Conservation (phyloP, 64 coral and sea anemone species). For the Anthopleura sola region DNA sequence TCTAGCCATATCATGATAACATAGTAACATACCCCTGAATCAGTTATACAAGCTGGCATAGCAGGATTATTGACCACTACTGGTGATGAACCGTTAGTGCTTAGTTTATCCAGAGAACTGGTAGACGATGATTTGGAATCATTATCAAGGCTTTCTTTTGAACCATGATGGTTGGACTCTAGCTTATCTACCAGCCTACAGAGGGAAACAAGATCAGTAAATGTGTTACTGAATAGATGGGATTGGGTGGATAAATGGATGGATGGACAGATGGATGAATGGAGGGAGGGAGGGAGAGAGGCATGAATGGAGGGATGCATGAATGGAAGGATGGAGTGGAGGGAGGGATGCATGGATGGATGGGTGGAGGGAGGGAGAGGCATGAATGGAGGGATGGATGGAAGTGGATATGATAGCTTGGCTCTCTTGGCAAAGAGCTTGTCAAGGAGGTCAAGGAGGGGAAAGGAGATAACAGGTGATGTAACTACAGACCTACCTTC, state of each 20-base stretch:
- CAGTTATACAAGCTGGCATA: conserved; percentile 35
- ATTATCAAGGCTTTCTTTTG: conserved; percentile 73
- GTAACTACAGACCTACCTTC: conserved; percentile 61
- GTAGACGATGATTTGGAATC: conserved; percentile 82
- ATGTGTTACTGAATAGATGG: background rate
- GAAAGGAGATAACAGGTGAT: background rate
- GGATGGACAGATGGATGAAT: background rate
- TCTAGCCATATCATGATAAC: background rate
- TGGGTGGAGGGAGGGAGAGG: too few species aligned
- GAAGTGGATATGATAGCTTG: background rate
- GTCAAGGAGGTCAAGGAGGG: background rate
- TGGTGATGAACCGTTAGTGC: conserved; percentile 32
- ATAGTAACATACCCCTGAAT: conserved; percentile 42
- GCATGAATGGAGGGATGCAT: too few species aligned
- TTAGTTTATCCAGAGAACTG: conserved; percentile 77
- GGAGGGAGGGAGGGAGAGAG: too few species aligned
- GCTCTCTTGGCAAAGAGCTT: background rate
- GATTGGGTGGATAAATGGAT: background rate
- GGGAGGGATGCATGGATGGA: too few species aligned
- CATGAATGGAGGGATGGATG: too few species aligned
- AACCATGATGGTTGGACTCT: conserved; percentile 66
- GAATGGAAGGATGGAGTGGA: too few species aligned
- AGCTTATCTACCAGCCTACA: conserved; percentile 77
- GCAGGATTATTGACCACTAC: background rate
- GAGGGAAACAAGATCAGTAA: background rate